These are phyloP conservation scores for Drosophila suboccidentalis DNA, from an alignment of 2,888 invertebrate genomes.

Conservation along the genomic window DNA sequence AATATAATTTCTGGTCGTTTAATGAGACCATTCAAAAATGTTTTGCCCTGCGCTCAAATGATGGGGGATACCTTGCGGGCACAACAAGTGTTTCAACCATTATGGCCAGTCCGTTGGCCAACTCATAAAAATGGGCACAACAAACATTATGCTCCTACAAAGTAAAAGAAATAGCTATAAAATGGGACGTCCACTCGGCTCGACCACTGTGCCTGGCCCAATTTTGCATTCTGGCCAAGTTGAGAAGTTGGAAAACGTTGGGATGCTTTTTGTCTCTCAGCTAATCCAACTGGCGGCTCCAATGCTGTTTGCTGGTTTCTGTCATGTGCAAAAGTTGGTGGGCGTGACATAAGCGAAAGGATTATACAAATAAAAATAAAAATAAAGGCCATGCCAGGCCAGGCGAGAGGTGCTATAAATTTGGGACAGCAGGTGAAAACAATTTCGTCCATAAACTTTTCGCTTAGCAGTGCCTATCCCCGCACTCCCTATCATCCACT, in stretches of 20 bases:
- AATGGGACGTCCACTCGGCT: slow-evolving; percentile 15
- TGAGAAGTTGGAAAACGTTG: slow-evolving; percentile 39
- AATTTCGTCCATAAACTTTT: slow-evolving; percentile 81
- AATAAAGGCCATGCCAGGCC: slow-evolving; percentile 12
- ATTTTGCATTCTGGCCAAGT: slow-evolving; percentile 51
- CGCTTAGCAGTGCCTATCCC: slow-evolving; percentile 64
- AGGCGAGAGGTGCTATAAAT: slow-evolving; percentile 74
- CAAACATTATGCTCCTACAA: slow-evolving; percentile 69
- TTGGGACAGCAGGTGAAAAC: slow-evolving; percentile 80
- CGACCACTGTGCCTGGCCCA: slow-evolving; percentile 58
- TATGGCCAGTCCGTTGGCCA: slow-evolving; percentile 48
- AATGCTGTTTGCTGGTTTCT: slow-evolving; percentile 75
- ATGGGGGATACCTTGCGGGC: slow-evolving; percentile 40
- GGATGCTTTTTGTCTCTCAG: slow-evolving; percentile 72
- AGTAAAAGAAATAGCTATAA: slow-evolving; percentile 60
- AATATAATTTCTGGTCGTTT: slow-evolving; percentile 81
- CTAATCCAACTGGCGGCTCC: slow-evolving; percentile 77
- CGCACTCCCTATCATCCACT: background rate
- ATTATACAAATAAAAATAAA: slow-evolving; percentile 81
- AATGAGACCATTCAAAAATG: slow-evolving; percentile 77
- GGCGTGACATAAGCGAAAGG: slow-evolving; percentile 69
- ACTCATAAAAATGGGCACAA: slow-evolving; percentile 70
- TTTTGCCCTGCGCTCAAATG: background rate
- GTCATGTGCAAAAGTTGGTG: slow-evolving; percentile 74
- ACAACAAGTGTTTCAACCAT: slow-evolving; percentile 75